A percentile compares a stretch with the other conserved stretches of the same genome.
Evolutionary conservation across 2,888 invertebrate genomes (phyloP).

Genomic region (Lasioglossum morio): DNA sequence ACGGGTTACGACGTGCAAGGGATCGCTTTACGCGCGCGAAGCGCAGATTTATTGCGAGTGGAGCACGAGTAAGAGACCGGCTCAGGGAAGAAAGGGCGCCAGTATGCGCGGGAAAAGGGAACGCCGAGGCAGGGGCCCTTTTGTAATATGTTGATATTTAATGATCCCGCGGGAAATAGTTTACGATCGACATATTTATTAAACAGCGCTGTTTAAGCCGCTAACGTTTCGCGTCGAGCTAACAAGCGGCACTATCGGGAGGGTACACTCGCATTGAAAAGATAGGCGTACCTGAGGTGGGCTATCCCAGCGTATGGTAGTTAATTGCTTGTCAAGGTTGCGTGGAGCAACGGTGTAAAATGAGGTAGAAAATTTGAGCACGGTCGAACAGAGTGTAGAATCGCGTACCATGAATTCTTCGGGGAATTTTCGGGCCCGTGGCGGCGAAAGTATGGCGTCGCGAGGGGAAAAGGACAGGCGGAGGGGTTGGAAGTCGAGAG

Average conservation of each 20-base stretch:
- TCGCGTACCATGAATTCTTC: conserved; percentile 42
- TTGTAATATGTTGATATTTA: conserved; percentile 80
- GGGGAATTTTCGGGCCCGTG: conserved; percentile 45
- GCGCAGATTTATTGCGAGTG: conserved; percentile 77
- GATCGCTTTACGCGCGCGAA: conserved; percentile 41
- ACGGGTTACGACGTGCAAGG: conserved; percentile 44
- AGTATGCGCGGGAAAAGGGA: conserved; percentile 5
- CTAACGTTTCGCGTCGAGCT: conserved; percentile 68
- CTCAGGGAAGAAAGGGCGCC: conserved; percentile 53
- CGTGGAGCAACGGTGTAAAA: neutral
- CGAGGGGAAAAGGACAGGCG: conserved; percentile 5
- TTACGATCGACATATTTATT: conserved; percentile 83
- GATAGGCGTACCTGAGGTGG: conserved; percentile 40
- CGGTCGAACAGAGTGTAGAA: conserved; percentile 29
- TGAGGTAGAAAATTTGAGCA: neutral
- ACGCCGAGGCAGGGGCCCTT: conserved; percentile 55
- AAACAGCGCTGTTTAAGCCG: conserved; percentile 77
- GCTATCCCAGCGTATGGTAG: neutral
- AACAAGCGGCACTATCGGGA: conserved; percentile 72
- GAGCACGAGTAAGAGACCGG: conserved; percentile 53
- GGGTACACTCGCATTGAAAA: conserved; percentile 59
- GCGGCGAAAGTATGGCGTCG: conserved; percentile 34
- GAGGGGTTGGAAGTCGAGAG: conserved; percentile 55
- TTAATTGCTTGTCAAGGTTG: conserved; percentile 33
- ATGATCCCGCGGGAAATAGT: conserved; percentile 79